A percentile compares a stretch with the other conserved stretches of the same genome.
phyloP scores from a whole-genome alignment of 2,888 invertebrate genomes.

The Oxyteleia sp. region DNA sequence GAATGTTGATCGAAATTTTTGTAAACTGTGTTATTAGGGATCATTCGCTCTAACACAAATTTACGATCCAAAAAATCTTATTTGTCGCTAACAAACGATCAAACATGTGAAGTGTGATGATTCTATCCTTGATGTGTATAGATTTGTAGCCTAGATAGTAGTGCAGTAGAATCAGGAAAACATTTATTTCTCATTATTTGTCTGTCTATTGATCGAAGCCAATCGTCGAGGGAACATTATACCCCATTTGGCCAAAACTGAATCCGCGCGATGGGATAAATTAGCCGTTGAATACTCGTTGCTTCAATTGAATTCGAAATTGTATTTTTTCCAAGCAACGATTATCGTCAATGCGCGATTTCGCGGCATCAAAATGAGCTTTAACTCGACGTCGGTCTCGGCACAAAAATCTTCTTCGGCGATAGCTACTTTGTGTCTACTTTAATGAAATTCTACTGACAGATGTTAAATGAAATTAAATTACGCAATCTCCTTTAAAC shows the following conservation, averaged over 20 bases:
- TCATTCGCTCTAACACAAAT: neutral
- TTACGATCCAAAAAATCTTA: neutral
- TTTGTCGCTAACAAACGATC: neutral
- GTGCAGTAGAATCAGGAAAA: conserved; percentile 73
- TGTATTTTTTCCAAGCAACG: conserved; percentile 81
- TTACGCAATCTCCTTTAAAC: conserved; percentile 4
- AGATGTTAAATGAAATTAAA: conserved; percentile 10
- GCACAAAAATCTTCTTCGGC: conserved; percentile 2
- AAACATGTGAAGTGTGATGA: conserved; percentile 66
- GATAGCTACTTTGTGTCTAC: conserved; percentile 32
- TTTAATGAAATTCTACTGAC: conserved; percentile 7
- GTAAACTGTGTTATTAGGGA: too few species aligned
- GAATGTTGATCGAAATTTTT: too few species aligned
- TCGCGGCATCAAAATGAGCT: conserved; percentile 50
- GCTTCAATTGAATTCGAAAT: conserved; percentile 72
- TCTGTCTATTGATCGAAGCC: conserved; percentile 58
- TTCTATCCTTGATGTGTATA: conserved; percentile 73
- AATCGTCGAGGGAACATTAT: conserved; percentile 51
- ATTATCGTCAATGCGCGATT: conserved; percentile 73
- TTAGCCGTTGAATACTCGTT: conserved; percentile 61
- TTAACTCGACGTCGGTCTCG: conserved; percentile 59
- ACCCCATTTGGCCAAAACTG: conserved; percentile 45
- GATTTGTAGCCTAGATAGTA: conserved; percentile 76
- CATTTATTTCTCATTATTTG: conserved; percentile 68
- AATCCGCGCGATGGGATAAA: conserved; percentile 25